Base-by-base conservation (phyloP, 2,113 vertebrate genomes). In the Centropristis striata region DNA sequence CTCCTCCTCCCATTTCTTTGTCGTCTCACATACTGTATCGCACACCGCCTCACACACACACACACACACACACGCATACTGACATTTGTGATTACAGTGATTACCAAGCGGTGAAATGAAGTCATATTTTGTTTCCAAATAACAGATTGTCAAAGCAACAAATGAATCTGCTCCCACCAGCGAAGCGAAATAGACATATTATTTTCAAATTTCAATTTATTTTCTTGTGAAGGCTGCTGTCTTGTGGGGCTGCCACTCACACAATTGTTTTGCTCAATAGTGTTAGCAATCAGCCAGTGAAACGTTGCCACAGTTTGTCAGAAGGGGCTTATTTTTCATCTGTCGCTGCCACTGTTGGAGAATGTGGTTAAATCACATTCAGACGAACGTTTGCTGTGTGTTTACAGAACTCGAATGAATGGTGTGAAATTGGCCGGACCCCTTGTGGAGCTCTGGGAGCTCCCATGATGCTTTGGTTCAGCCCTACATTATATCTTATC, bases 171-270 rank as follows among this genome's bases (percentile, higher is more conserved):
- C 81, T 75, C 71, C 84, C 85, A 81, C 78, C 86, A 90, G 60
- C 18, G 7, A 76, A 49, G 86, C 61, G n/a, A 90, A 89, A 85
- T 71, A 84, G 79, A 89, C 84, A 42, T 81, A 84, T 91, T 83
- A 88, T 90, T 93, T 93, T 90, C 76, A 90, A 78, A 87, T 89
- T 92, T 90, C 75, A 75, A 88, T 93, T 88, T 78, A 81, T 87
- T 88, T 86, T 28, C 59, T 8, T 53, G 60, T 80, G 77, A 88
- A 47, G 44, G 81, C 71, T 70, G 78, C 67, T 68, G 71, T 87
- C 83, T 87, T 75, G 71, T 74, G 73, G 46, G 74, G 67, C 86
- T 91, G 86, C 84, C 86, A 89, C 69, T 92, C 82, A 86, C 55
- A 36, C 79, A 44, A 85, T 87, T 84, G 75, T 84, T 83, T 71